Evolutionary conservation across 1,140 invertebrate genomes (phyloP), one percentile per base, ranked within the genome.

Genomic region (Acromyrmex charruanus): DNA sequence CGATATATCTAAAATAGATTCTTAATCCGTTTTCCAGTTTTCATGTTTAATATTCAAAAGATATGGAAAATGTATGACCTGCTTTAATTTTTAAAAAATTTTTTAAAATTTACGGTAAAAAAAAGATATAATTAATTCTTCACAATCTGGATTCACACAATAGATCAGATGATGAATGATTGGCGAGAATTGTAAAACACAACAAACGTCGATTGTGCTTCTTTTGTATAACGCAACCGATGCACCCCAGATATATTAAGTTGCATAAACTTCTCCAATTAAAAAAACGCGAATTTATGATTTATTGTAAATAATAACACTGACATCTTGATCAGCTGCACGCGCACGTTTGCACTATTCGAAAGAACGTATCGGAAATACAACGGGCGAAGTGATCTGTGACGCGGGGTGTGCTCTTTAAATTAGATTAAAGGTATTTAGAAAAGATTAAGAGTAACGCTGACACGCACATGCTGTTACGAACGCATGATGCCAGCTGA

Each of bases 401-500:
- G 55, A 21, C 86, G 71, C 69, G 85, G 61, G 85, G 85, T 88
- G 81, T 89, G 91, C 63, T 68, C 75, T 89, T 88, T 94, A 92
- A 95, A 95, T 95, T 94, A 93, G 93, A 94, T 95, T 95, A 94
- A 94, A 92, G 94, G 91, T 95, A 93, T 90, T 95, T 94, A 94
- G 88, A 84, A 89, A 84, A 93, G 94, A 95, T 95, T 95, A 94
- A 92, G 94, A 94, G 89, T 94, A 93, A 91, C 93, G 92, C 92
- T 94, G 94, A 93, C 94, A 94, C 92, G 94, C 93, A 94, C 92
- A 94, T 87, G 86, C 88, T 81, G 51, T 89, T 80, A 69, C 82
- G 71, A 53, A 82, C 39, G 58, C 69, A 69, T 61, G 55, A 87
- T 68, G 14, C 59, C 39, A 44, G 55, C 72, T 80, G 28, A 69